A percentile compares a stretch with the other conserved stretches of the same genome.
Conservation (phyloP, 2,888 invertebrate species). For the Macaria liturata region DNA sequence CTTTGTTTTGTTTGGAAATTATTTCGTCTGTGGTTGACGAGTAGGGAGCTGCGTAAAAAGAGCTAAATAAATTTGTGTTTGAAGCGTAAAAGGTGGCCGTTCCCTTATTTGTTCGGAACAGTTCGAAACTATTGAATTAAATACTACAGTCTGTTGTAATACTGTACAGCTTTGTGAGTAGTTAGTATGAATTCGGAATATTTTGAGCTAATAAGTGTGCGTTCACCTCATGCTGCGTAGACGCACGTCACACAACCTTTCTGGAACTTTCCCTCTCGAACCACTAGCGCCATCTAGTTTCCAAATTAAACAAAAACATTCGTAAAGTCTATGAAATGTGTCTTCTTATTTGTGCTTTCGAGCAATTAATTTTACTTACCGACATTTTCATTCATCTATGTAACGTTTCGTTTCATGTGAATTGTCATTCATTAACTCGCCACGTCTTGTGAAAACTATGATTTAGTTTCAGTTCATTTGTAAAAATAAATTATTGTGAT, state of each 20-base stretch:
- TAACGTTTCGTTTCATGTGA: conserved; percentile 34
- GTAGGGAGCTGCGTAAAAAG: conserved; percentile 6
- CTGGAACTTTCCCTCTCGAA: conserved; percentile 2
- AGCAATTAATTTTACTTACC: conserved; percentile 35
- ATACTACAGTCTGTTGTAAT: no score
- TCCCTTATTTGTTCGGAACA: no score
- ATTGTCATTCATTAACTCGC: conserved; percentile 56
- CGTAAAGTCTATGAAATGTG: conserved; percentile 43
- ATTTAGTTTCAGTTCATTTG: conserved; percentile 70
- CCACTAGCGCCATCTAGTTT: conserved; percentile 4
- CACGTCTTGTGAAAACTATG: conserved; percentile 72
- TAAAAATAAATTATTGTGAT: conserved; percentile 84
- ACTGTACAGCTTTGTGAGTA: no score
- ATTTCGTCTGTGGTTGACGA: conserved; percentile 4
- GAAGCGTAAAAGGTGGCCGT: not conserved
- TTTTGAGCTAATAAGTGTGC: no score
- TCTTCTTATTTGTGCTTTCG: conserved; percentile 33
- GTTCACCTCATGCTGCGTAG: conserved; percentile 4
- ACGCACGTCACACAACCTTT: conserved; percentile 3
- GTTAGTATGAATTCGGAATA: no score
- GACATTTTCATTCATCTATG: conserved; percentile 33
- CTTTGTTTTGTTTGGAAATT: conserved; percentile 21
- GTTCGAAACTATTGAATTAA: no score
- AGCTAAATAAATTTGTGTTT: conserved; percentile 9
- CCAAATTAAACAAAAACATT: conserved; percentile 29